Conservation (phyloP, 2,113 vertebrate genomes). For the Cyprinodon tularosa region DNA sequence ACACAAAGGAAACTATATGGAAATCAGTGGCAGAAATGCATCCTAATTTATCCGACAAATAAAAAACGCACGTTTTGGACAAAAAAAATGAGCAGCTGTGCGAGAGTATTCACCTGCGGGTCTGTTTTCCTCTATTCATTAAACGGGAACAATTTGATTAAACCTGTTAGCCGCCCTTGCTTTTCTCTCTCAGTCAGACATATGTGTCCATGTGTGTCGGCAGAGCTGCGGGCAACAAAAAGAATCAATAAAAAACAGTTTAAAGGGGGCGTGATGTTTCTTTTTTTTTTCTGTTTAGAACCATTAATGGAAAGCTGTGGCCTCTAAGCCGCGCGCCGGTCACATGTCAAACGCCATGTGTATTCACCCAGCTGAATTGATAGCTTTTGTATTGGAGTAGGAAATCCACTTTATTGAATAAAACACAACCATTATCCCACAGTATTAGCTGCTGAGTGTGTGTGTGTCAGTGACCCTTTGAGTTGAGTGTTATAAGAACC, state of each 20-base stretch:
- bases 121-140: constrained; percentile 17
- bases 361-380: constrained; percentile 15
- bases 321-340: constrained; percentile 45
- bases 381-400: constrained; percentile 43
- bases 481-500: constrained; percentile 27
- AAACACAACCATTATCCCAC: constrained; percentile 19
- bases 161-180: constrained; percentile 26
- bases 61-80: background rate
- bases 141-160: constrained; percentile 39
- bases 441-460: constrained; percentile 13
- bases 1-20: constrained; percentile 46
- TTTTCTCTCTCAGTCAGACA: constrained; percentile 5
- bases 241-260: constrained; percentile 64
- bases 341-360: constrained; percentile 8
- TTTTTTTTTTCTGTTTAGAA: constrained; percentile 34
- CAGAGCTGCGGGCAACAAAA: constrained; percentile 39
- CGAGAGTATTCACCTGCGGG: constrained; percentile 25
- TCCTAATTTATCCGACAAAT: constrained; percentile 28
- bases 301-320: constrained; percentile 24
- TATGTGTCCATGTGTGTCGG: constrained; percentile 25
- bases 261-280: constrained; percentile 35
- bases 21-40: constrained; percentile 46
- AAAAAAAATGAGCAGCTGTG: background rate
- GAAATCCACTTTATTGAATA: constrained; percentile 40
- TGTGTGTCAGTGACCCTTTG: background rate